Evolutionary conservation across 2,888 invertebrate species (phyloP).

Genomic region (Heliconius hortense): DNA sequence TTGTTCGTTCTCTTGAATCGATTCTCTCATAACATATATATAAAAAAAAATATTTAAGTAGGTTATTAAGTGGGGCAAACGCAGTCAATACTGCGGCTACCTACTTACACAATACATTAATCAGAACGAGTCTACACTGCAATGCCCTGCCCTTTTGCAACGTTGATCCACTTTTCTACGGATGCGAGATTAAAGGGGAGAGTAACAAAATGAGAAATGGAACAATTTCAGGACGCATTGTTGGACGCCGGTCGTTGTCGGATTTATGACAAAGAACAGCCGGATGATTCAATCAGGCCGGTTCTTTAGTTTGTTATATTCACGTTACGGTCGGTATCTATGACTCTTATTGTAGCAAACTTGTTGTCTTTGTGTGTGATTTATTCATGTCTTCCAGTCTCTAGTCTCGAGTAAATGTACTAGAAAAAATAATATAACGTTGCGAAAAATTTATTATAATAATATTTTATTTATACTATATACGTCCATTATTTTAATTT

Average conservation of each 20-base stretch:
- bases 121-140: constrained; percentile 75
- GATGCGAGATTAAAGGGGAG: constrained; percentile 81
- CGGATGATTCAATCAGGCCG: constrained; percentile 80
- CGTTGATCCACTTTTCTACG: constrained; percentile 80
- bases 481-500: background rate
- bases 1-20: background rate
- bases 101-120: constrained; percentile 70
- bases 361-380: constrained; percentile 59
- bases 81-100: constrained; percentile 40
- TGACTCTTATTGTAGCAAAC: constrained; percentile 71
- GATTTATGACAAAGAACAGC: constrained; percentile 82
- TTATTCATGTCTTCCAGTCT: constrained; percentile 42
- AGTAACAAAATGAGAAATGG: constrained; percentile 82
- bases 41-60: constrained; percentile 24
- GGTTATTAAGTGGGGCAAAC: constrained; percentile 32
- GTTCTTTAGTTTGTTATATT: constrained; percentile 81
- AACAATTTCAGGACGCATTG: constrained; percentile 81
- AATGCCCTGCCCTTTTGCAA: constrained; percentile 79
- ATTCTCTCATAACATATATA: constrained; percentile 15
- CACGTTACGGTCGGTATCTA: constrained; percentile 70
- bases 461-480: background rate
- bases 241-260: constrained; percentile 78
- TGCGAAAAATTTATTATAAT: constrained; percentile 26
- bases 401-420: background rate
- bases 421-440: constrained; percentile 30